These are phyloP conservation scores for Agriopis leucophaearia DNA, from an alignment of 2,888 invertebrate genomes.

Conservation along the genomic window DNA sequence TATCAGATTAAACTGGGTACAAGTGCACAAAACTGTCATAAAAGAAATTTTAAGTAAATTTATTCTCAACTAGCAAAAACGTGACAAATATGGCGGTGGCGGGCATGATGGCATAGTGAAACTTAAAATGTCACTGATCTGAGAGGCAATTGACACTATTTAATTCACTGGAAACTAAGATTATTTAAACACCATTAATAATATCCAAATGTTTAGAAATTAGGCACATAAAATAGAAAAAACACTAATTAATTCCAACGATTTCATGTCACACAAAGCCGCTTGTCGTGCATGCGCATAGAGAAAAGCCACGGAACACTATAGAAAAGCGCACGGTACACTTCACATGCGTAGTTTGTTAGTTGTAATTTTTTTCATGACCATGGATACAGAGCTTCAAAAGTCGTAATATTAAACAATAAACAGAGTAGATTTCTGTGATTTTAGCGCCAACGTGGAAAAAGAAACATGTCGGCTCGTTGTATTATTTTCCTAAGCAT, in stretches of 20 bases:
- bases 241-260: not conserved
- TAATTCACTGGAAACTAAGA: not conserved
- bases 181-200: not conserved
- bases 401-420: no score
- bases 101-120: slow-evolving; percentile 38
- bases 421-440: no score
- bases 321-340: no score
- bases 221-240: not conserved
- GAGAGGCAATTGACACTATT: not conserved
- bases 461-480: no score
- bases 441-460: no score
- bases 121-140: slow-evolving; percentile 32
- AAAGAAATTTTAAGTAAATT: slow-evolving; percentile 61
- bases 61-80: slow-evolving; percentile 78
- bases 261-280: not conserved
- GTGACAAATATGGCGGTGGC: slow-evolving; percentile 84
- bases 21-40: slow-evolving; percentile 31
- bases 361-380: no score
- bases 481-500: no score
- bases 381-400: no score
- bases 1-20: slow-evolving; percentile 37
- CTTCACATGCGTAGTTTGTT: no score
- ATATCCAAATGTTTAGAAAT: not conserved
- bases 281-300: no score
- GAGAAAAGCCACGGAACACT: no score